These are phyloP conservation scores for Masnerella sp. DNA, from an alignment of 2,888 invertebrate genomes.

Conservation along the genomic window DNA sequence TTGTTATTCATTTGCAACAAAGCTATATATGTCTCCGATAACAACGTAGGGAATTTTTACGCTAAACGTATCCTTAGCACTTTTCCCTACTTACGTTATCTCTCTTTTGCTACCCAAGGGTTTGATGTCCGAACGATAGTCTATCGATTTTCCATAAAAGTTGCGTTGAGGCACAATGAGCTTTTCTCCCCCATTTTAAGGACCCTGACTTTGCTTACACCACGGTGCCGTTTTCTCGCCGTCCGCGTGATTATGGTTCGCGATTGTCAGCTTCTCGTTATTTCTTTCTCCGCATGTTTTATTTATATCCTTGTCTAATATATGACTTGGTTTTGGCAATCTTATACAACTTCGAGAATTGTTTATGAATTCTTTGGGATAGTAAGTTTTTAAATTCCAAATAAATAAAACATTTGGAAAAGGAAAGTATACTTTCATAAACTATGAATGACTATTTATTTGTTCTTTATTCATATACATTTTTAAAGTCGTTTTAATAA, in stretches of 20 bases:
- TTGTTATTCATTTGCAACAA: not conserved
- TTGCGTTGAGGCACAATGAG: constrained; percentile 64
- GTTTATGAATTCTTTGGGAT: no score
- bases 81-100: constrained; percentile 30
- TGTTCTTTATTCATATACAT: no score
- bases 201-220: constrained; percentile 38
- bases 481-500: no score
- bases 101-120: constrained; percentile 51
- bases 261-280: constrained; percentile 1
- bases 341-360: no score
- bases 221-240: constrained; percentile 21
- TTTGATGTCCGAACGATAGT: constrained; percentile 67
- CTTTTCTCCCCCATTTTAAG: constrained; percentile 49
- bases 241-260: constrained; percentile 12
- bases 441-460: no score
- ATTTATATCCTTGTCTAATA: not conserved
- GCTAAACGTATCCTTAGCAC: constrained; percentile 28
- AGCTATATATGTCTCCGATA: no score
- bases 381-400: no score
- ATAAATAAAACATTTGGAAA: no score
- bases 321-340: not conserved
- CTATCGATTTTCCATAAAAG: constrained; percentile 71
- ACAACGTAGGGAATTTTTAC: not conserved
- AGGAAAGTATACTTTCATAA: no score
- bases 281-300: constrained; percentile 10